phyloP scores from a whole-genome alignment of 2,888 invertebrate genomes.

The Andrena camellia region DNA sequence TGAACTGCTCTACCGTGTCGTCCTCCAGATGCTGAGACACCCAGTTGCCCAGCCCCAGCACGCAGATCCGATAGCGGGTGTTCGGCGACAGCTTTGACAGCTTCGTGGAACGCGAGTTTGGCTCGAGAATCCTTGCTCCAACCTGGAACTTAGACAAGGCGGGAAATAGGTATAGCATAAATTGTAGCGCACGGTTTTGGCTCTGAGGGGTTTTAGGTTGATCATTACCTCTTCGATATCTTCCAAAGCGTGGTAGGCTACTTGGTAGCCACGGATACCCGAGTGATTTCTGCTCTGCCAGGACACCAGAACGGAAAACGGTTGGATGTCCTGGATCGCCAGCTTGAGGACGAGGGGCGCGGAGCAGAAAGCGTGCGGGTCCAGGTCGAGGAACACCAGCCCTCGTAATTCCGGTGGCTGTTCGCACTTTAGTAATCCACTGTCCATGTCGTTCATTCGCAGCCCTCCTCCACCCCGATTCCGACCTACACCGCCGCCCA shows the following conservation, averaged over 20 bases:
- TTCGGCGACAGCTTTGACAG: slow-evolving; percentile 92
- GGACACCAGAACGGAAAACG: slow-evolving; percentile 93
- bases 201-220: not conserved
- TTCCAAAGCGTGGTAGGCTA: slow-evolving; percentile 92
- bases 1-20: slow-evolving; percentile 77
- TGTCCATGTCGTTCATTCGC: slow-evolving; percentile 80
- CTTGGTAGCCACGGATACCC: slow-evolving; percentile 93
- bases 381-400: slow-evolving; percentile 90
- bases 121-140: slow-evolving; percentile 91
- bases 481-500: slow-evolving; percentile 86
- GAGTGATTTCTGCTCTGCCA: slow-evolving; percentile 96
- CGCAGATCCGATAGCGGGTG: slow-evolving; percentile 94
- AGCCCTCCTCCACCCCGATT: slow-evolving; percentile 81
- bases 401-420: slow-evolving; percentile 93
- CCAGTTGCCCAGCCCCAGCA: slow-evolving; percentile 94
- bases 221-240: slow-evolving; percentile 86
- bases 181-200: not conserved
- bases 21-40: slow-evolving; percentile 85
- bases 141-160: slow-evolving; percentile 86
- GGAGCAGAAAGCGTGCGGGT: slow-evolving; percentile 94
- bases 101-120: slow-evolving; percentile 90
- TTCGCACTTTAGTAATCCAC: slow-evolving; percentile 89
- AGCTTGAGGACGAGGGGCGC: slow-evolving; percentile 93
- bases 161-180: not conserved
- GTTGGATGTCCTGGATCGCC: slow-evolving; percentile 95